Base-by-base conservation (phyloP, 64 coral and sea anemone species). In the Dendronephthya gigantea region DNA sequence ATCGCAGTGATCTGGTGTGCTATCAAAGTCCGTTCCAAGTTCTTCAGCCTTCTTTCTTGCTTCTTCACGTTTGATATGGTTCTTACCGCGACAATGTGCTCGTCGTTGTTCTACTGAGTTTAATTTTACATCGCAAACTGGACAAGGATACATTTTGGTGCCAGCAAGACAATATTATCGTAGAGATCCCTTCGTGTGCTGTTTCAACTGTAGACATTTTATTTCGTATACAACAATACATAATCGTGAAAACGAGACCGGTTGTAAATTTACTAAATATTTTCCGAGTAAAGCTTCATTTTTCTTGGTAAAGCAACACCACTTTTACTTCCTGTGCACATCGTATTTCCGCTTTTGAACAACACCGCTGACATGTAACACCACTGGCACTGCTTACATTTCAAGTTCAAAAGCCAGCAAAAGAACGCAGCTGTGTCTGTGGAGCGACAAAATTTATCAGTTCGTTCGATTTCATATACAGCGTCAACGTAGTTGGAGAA, bases 1-100 rank as follows among this genome's bases (percentile, higher is more conserved):
- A 17, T 41, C 45, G 27, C 89, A 90, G 50, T 90, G 83, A 84
- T 84, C 83, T 37, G 89, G 85, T 74, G 85, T 35, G 28, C 34
- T 90, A 33, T 83, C 72, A 16, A 83, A 83, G 45, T 55, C 85
- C 37, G 59, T 89, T 23, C 84, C 48, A 16, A 90, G 35, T 35
- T 90, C 83, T 9, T 85, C 29, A 10, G 89, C 89, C 82, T 84
- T 86, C 17, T 86, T 49, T 81, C 69, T 50, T 11, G 89, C 85
- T 82, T 58, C 83, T 35, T 84, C 19, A 19, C 75, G 75, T 36
- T 90, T 90, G 39, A 85, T 70, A 34, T 90, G 89, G 9, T 69
- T 90, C 81, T 90, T 90, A n/a, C 89, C 89, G 33, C 85, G 84
- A 43, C 75, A 84, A 22, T 90, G 89, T 17, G 89, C 84, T 7